Base-by-base conservation (phyloP, 2,113 vertebrate genomes). In the Tapirus terrestris region DNA sequence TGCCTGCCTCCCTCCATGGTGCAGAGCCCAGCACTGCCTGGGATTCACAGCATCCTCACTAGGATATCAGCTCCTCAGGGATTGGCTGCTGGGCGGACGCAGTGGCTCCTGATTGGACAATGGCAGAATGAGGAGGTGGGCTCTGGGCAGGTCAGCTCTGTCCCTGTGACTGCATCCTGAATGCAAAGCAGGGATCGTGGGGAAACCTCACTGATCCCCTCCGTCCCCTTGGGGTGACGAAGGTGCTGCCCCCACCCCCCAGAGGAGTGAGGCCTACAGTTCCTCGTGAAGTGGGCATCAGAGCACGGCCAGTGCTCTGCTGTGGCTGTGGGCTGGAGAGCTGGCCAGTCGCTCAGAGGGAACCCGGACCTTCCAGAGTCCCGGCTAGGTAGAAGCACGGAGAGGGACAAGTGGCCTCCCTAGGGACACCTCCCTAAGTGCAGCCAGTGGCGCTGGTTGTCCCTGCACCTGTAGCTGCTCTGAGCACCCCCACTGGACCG, bases 101-200 rank as follows among this genome's bases (percentile, higher is more conserved):
- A 53, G 91, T 84, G 11, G 4, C 58, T 96, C 73, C 93, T 79
- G 68, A 95, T 84, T 94, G 97, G 97, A 75, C 13, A 1, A 68
- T 5, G 20, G 80, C 48, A 83, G 80, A 58, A 84, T 51, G 14
- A 6, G n/a, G 72, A 63, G 18, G 56, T 61, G 56, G 86, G 56
- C 92, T 94, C 87, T 17, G 53, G 53, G 77, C 83, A 36, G 56
- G 29, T n/a, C 21, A 25, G 27, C 29, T 31, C 36, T 77, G 33
- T 33, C 81, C 0, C 5, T 73, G 61, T 53, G 33, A 23, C 36
- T 36, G 31, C 36, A 29, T 93, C 82, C 72, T 85, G 61, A 77
- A 91, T 70, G 27, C 84, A 80, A 63, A 89, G 89, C n/a, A 23
- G 75, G 36, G 48, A 0, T 5, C 51, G 6, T 45, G 88, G 17